Conservation (phyloP, 2,888 invertebrate genomes). For the Eumacrocentrus americanus region DNA sequence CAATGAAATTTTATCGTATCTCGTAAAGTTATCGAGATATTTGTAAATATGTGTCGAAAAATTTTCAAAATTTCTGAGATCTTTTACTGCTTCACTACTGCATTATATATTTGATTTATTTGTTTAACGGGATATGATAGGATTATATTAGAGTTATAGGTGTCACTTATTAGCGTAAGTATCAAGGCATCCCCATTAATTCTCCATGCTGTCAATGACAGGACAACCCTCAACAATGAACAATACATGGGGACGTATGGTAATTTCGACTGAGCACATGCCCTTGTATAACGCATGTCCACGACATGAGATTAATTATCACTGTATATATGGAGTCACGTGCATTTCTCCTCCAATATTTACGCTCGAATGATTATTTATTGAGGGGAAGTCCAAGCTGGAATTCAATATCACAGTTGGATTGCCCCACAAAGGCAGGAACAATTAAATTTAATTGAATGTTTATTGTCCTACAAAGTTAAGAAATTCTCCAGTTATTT, state of each 20-base stretch:
- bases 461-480: no score
- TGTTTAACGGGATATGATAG: background rate
- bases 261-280: slow-evolving; percentile 23
- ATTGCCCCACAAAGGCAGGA: no score
- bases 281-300: slow-evolving; percentile 20
- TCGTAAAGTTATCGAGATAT: no score
- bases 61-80: no score
- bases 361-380: background rate
- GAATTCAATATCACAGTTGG: background rate
- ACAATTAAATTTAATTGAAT: no score
- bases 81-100: no score
- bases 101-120: no score
- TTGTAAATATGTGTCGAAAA: background rate
- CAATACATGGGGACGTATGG: slow-evolving; percentile 23
- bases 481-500: no score
- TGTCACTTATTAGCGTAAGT: background rate
- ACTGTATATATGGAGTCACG: slow-evolving; percentile 20
- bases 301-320: slow-evolving; percentile 27
- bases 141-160: background rate
- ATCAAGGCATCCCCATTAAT: slow-evolving; percentile 20
- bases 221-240: slow-evolving; percentile 19
- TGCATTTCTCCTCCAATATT: slow-evolving; percentile 16
- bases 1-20: no score
- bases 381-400: background rate
- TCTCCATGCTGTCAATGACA: slow-evolving; percentile 23